Conservation (phyloP, 2,888 invertebrate species). For the Nemurella pictetii region DNA sequence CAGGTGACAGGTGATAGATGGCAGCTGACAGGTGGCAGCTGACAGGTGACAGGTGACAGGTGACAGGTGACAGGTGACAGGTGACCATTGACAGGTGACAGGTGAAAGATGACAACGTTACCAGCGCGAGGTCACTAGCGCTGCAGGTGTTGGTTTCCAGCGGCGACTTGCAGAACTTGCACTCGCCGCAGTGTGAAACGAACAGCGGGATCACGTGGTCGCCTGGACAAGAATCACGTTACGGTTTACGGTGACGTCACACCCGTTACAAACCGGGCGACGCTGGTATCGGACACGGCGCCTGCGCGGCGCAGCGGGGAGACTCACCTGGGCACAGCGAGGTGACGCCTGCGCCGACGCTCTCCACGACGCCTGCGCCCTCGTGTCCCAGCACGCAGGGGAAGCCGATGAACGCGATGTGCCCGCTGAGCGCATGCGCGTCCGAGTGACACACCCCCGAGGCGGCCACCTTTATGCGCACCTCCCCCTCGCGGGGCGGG, state of each 20-base stretch:
- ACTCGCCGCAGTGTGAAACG: conserved; percentile 62
- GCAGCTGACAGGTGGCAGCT: too few species aligned
- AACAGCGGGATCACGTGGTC: conserved; percentile 57
- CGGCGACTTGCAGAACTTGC: conserved; percentile 58
- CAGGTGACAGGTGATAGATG: too few species aligned
- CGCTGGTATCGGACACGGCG: too few species aligned
- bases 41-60: too few species aligned
- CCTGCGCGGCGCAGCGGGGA: too few species aligned
- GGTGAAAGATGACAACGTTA: too few species aligned
- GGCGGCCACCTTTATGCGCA: conserved; percentile 17
- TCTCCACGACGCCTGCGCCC: conserved; percentile 63
- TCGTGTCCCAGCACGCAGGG: conserved; percentile 64
- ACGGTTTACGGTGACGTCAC: too few species aligned
- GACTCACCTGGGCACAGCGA: conserved; percentile 48
- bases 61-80: too few species aligned
- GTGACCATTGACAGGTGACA: too few species aligned
- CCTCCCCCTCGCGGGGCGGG: conserved; percentile 13
- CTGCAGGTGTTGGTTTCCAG: background rate
- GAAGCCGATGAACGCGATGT: conserved; percentile 56
- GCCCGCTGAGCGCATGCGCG: conserved; percentile 53
- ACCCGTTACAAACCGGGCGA: too few species aligned
- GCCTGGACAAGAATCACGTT: too few species aligned
- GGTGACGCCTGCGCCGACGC: conserved; percentile 61
- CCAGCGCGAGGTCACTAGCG: background rate
- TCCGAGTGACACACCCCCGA: conserved; percentile 54